Percentiles rank a stretch among this genome's conserved stretches.
Evolutionary conservation across 2,113 vertebrate genomes (phyloP).

Genomic region (Sinocyclocheilus maitianheensis): DNA sequence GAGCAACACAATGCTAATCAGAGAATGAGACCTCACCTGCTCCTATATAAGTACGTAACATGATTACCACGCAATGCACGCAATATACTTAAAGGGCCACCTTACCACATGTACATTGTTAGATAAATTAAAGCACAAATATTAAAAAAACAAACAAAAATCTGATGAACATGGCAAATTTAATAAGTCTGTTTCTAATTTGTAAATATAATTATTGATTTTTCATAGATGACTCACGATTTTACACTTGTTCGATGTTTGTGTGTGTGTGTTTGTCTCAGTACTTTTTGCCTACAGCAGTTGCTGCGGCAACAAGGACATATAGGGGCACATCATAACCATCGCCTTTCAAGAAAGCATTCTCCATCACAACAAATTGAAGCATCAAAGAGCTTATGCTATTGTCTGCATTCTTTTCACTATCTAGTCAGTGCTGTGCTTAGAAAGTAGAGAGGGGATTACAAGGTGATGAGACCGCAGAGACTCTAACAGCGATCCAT

Average conservation of each 20-base stretch:
- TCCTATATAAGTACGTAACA: too few relatives aligned
- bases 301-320: slow-evolving; percentile 41
- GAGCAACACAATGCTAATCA: too few relatives aligned
- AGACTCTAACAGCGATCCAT: slow-evolving; percentile 44
- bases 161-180: neutral
- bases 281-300: slow-evolving; percentile 20
- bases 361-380: slow-evolving; percentile 46
- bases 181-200: neutral
- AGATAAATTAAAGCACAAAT: neutral
- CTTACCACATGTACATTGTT: too few relatives aligned
- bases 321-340: slow-evolving; percentile 38
- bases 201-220: neutral
- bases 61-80: too few relatives aligned
- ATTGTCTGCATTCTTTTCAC: slow-evolving; percentile 49
- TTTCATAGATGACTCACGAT: neutral
- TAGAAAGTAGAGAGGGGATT: slow-evolving; percentile 52
- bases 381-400: slow-evolving; percentile 34
- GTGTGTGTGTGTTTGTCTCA: neutral
- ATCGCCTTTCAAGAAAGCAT: slow-evolving; percentile 44
- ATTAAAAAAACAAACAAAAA: neutral
- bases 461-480: slow-evolving; percentile 49
- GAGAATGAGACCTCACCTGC: too few relatives aligned
- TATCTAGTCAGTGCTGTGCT: slow-evolving; percentile 29
- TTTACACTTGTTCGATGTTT: neutral
- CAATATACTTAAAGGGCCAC: too few relatives aligned